A percentile compares a stretch with the other conserved stretches of the same genome.
Conservation (phyloP, 2,797 vertebrate species). For the Falco novaeseelandiae region DNA sequence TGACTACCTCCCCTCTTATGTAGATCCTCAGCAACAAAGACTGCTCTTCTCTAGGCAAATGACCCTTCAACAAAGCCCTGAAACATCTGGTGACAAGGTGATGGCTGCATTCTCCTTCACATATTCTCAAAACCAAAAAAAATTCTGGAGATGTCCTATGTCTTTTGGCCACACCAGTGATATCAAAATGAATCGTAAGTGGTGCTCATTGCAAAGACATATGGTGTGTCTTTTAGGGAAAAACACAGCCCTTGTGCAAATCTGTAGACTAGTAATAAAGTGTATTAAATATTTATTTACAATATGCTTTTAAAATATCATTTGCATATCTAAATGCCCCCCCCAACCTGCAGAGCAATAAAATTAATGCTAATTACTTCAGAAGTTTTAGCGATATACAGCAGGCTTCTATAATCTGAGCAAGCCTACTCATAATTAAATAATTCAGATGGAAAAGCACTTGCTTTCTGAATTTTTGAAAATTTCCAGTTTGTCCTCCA, state of each 20-base stretch:
- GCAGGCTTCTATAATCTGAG: neutral
- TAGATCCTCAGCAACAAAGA: neutral
- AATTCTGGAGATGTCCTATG: neutral
- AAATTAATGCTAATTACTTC: neutral
- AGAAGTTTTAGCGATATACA: neutral
- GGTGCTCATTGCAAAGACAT: neutral
- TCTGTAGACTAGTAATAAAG: neutral
- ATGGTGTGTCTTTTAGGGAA: neutral
- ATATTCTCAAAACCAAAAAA: neutral
- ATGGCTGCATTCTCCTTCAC: neutral
- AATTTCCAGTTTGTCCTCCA: neutral
- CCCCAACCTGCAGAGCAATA: neutral
- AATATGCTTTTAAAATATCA: neutral
- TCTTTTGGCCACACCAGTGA: neutral
- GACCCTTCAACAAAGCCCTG: neutral
- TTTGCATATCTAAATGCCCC: neutral
- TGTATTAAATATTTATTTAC: neutral
- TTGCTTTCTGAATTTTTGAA: neutral
- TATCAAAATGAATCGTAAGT: neutral
- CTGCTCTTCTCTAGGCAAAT: neutral
- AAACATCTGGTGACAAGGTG: neutral
- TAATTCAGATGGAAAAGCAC: neutral
- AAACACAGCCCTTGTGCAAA: neutral
- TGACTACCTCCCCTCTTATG: neutral
- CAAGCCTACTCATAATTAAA: neutral